Evolutionary conservation across 2,888 invertebrate genomes (phyloP).

Genomic region (Caradrina clavipalpis): DNA sequence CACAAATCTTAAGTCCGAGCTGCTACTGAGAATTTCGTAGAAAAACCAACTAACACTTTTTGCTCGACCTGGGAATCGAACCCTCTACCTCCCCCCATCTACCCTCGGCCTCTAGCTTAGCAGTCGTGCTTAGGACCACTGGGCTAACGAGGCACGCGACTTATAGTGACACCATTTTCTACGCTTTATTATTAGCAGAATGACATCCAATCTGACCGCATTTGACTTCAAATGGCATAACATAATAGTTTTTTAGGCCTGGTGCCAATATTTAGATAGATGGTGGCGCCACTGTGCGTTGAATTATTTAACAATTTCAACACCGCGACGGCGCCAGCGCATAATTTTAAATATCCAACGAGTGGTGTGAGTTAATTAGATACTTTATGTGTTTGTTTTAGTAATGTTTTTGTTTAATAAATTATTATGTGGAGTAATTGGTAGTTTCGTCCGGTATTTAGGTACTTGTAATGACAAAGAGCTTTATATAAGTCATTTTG

Average conservation of each 20-base stretch:
- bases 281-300: conserved; percentile 56
- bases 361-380: conserved; percentile 36
- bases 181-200: conserved; percentile 26
- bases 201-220: conserved; percentile 38
- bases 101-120: too few species aligned
- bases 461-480: background rate
- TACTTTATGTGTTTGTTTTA: conserved; percentile 33
- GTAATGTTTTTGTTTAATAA: conserved; percentile 29
- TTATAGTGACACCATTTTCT: conserved; percentile 18
- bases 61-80: too few species aligned
- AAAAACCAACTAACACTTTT: too few species aligned
- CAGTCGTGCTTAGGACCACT: too few species aligned
- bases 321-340: conserved; percentile 38
- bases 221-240: conserved; percentile 43
- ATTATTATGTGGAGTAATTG: conserved; percentile 17
- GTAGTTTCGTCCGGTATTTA: conserved; percentile 5
- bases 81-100: too few species aligned
- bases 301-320: conserved; percentile 59
- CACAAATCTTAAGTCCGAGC: too few species aligned
- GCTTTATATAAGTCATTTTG: conserved; percentile 1
- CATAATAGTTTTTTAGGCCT: conserved; percentile 68
- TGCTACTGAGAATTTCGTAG: too few species aligned
- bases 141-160: too few species aligned
- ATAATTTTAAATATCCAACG: conserved; percentile 45
- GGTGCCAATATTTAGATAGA: conserved; percentile 65